Conservation (phyloP, 2,888 invertebrate species). For the Clitarchus hookeri region DNA sequence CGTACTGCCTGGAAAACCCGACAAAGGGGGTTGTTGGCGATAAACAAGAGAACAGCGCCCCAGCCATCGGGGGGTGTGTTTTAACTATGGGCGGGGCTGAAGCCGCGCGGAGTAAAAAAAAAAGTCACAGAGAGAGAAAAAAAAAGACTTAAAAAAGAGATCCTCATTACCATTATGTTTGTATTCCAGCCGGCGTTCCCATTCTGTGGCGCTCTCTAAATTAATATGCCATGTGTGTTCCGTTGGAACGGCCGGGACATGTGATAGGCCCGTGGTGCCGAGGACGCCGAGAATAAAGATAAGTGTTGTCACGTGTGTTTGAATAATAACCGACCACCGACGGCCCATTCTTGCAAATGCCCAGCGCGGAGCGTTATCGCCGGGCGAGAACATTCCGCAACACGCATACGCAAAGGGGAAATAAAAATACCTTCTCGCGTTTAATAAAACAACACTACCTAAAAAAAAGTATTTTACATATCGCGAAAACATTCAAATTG, state of each 20-base stretch:
- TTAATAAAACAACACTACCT: not conserved
- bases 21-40: not conserved
- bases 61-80: not conserved
- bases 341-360: constrained; percentile 3
- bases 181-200: not conserved
- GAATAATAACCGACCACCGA: constrained; percentile 8
- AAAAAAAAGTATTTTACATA: not conserved
- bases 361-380: not conserved
- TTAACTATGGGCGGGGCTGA: not conserved
- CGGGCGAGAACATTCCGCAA: not conserved
- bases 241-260: not conserved
- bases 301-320: constrained; percentile 14
- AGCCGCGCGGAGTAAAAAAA: not conserved
- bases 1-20: no score
- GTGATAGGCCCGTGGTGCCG: not conserved
- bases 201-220: not conserved
- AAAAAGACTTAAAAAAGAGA: not conserved
- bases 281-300: constrained; percentile 14
- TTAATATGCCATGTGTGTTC: constrained; percentile 14
- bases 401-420: not conserved
- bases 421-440: not conserved
- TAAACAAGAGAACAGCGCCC: not conserved
- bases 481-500: not conserved
- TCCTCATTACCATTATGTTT: not conserved
- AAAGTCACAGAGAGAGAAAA: not conserved